phyloP scores from a whole-genome alignment of 2,113 vertebrate genomes.

The Entelurus aequoreus region DNA sequence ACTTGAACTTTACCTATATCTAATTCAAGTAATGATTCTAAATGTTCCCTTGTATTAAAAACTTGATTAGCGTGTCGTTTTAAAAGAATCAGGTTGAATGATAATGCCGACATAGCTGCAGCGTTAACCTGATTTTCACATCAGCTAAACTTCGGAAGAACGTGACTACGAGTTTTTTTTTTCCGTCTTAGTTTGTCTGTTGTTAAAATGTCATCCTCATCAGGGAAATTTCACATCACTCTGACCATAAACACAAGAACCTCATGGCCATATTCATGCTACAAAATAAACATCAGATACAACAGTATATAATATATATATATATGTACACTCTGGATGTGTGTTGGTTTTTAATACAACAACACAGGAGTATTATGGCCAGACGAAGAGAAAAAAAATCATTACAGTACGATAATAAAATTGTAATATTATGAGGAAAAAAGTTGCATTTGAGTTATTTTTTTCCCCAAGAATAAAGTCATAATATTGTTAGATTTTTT shows the following conservation, averaged over 20 bases:
- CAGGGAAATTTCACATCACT: slow-evolving; percentile 15
- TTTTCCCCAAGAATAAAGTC: too few species aligned
- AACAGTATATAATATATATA: slow-evolving; percentile 21
- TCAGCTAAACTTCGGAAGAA: slow-evolving; percentile 36
- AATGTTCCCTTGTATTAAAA: neutral
- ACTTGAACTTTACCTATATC: too few species aligned
- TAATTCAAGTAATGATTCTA: too few species aligned
- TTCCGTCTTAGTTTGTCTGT: slow-evolving; percentile 7
- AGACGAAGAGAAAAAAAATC: too few species aligned
- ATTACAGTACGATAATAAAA: slow-evolving; percentile 15
- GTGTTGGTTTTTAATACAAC: neutral
- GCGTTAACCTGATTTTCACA: slow-evolving; percentile 21
- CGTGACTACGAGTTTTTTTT: slow-evolving; percentile 28
- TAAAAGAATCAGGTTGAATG: neutral
- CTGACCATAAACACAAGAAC: slow-evolving; percentile 20
- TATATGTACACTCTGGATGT: neutral
- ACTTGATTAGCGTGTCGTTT: slow-evolving; percentile 6
- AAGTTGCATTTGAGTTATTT: neutral
- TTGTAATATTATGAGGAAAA: slow-evolving; percentile 34
- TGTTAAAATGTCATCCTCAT: slow-evolving; percentile 18
- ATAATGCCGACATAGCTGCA: neutral
- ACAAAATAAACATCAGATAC: slow-evolving; percentile 38
- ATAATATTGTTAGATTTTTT: too few species aligned
- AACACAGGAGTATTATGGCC: too few species aligned
- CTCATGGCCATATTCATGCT: slow-evolving; percentile 27